Percentiles rank a stretch among this genome's conserved stretches.
These are phyloP conservation scores for Netelia virgata DNA, from an alignment of 2,888 invertebrate genomes.

Conservation along the genomic window DNA sequence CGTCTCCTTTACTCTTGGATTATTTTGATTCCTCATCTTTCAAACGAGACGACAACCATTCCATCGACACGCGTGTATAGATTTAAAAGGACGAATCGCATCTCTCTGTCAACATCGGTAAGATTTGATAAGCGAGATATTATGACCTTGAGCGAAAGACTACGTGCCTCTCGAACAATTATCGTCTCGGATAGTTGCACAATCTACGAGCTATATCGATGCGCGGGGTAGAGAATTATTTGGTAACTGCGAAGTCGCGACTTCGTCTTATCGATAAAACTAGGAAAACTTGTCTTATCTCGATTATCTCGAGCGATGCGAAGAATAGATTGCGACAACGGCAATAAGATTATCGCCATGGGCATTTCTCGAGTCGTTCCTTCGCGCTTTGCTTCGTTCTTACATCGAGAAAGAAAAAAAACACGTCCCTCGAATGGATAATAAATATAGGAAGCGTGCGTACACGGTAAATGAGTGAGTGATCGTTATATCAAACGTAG, in stretches of 20 bases:
- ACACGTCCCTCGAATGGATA: not conserved
- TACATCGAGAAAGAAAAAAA: not conserved
- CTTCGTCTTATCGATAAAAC: no score
- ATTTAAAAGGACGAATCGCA: conserved; percentile 29
- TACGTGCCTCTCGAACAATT: no score
- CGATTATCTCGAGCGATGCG: no score
- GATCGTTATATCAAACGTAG: not conserved
- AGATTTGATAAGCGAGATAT: no score
- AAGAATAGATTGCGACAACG: no score
- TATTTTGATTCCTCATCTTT: conserved; percentile 51
- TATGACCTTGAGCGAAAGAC: no score
- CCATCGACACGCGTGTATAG: conserved; percentile 14
- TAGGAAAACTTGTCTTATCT: no score
- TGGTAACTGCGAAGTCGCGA: no score
- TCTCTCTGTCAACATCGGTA: not conserved
- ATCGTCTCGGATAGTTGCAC: no score
- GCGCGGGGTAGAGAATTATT: no score
- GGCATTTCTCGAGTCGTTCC: not conserved
- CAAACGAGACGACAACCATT: conserved; percentile 25
- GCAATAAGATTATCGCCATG: not conserved
- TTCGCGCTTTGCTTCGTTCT: not conserved
- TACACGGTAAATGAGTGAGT: not conserved
- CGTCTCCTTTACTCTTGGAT: conserved; percentile 47
- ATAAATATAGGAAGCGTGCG: not conserved
- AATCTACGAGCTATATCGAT: no score